A percentile compares a stretch with the other conserved stretches of the same genome.
phyloP scores from a whole-genome alignment of 2,797 vertebrate genomes.

The Molossus molossus region DNA sequence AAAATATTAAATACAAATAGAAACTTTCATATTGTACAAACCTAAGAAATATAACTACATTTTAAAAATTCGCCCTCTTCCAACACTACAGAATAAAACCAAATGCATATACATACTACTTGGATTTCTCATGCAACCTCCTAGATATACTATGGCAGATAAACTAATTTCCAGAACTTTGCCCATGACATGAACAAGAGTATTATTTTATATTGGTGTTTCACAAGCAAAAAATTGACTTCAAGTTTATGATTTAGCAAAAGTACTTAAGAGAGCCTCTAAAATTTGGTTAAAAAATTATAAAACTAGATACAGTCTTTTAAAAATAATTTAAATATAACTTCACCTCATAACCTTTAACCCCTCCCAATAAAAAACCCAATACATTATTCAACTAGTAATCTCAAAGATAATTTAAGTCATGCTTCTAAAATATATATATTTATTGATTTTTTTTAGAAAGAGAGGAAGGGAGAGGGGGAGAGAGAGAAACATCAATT shows the following conservation, averaged over 20 bases:
- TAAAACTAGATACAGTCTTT: slow-evolving; percentile 19
- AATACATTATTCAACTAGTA: slow-evolving; percentile 63
- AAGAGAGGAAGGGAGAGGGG: too few species aligned
- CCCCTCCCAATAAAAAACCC: slow-evolving; percentile 78
- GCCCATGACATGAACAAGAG: slow-evolving; percentile 22
- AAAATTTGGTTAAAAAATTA: slow-evolving; percentile 73
- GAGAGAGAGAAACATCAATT: too few species aligned
- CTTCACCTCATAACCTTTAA: slow-evolving; percentile 67
- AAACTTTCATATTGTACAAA: slow-evolving; percentile 33
- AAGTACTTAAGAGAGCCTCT: slow-evolving; percentile 72
- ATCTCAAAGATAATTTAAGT: slow-evolving; percentile 64
- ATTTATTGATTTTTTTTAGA: too few species aligned
- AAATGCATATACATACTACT: slow-evolving; percentile 63
- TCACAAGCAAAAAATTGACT: slow-evolving; percentile 71
- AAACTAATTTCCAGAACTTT: slow-evolving; percentile 63
- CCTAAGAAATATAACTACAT: slow-evolving; percentile 18
- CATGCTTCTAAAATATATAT: slow-evolving; percentile 55
- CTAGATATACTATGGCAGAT: slow-evolving; percentile 58
- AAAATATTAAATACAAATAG: slow-evolving; percentile 51
- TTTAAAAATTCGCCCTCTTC: slow-evolving; percentile 9
- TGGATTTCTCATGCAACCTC: slow-evolving; percentile 74
- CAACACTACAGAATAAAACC: slow-evolving; percentile 65
- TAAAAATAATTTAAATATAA: slow-evolving; percentile 66
- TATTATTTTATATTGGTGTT: not conserved
- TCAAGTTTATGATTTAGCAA: slow-evolving; percentile 66